Evolutionary conservation across 2,888 invertebrate species (phyloP).

Genomic region (Trachelus tabidus): DNA sequence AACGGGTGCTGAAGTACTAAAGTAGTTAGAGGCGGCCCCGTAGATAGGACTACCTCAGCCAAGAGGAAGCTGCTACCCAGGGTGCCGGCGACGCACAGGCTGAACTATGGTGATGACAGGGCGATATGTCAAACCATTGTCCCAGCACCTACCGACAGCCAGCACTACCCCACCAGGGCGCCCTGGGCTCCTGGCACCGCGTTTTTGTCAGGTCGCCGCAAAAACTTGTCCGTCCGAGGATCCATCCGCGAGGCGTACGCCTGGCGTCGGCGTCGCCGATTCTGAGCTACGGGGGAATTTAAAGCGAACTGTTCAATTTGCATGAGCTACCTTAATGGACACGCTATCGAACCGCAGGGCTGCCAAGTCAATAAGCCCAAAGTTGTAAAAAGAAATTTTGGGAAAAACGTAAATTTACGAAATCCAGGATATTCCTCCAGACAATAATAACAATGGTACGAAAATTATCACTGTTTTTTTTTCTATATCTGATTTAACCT

Average conservation of each 20-base stretch:
- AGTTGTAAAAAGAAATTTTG: no score
- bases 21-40: constrained; percentile 24
- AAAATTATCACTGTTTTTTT: no score
- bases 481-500: no score
- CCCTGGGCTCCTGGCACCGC: constrained; percentile 23
- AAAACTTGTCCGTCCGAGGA: constrained; percentile 17
- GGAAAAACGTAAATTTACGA: no score
- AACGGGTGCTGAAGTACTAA: neutral
- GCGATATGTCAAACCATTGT: constrained; percentile 59
- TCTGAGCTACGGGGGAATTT: neutral
- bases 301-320: neutral
- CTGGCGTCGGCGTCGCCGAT: neutral
- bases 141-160: constrained; percentile 31
- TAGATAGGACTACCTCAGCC: no score
- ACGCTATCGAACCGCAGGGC: no score
- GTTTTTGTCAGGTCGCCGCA: constrained; percentile 25
- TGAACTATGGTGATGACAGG: constrained; percentile 52
- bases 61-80: neutral
- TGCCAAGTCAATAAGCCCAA: neutral
- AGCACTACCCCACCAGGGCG: neutral
- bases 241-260: neutral
- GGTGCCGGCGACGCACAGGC: constrained; percentile 24
- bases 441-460: no score
- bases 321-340: neutral
- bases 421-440: no score